phyloP scores from a whole-genome alignment of 2,113 vertebrate genomes.

The Catharus bicknelli region DNA sequence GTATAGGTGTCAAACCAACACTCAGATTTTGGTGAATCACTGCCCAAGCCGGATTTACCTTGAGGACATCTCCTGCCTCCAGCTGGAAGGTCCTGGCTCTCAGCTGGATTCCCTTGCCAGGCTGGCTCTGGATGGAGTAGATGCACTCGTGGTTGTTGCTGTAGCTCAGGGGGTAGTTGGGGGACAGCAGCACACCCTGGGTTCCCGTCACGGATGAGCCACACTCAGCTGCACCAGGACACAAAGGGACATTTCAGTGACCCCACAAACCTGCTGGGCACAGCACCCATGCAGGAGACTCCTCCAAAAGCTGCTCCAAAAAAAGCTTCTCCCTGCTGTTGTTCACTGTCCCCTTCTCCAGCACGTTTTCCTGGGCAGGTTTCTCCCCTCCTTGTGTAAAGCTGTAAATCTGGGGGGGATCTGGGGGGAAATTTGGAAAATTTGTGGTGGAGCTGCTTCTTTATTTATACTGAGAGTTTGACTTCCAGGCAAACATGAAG shows the following conservation, averaged over 20 bases:
- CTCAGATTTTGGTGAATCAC: no score
- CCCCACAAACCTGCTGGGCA: rapidly evolving
- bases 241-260: conserved; percentile 14
- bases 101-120: conserved; percentile 95
- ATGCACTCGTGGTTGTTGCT: conserved; percentile 97
- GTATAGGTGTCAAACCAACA: no score
- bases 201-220: conserved; percentile 95
- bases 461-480: no score
- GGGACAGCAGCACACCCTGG: conserved; percentile 94
- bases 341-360: background rate
- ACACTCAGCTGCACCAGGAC: conserved; percentile 87
- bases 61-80: conserved; percentile 89
- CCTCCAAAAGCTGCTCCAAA: background rate
- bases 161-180: conserved; percentile 96
- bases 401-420: background rate
- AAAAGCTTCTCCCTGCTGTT: background rate
- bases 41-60: conserved; percentile 75
- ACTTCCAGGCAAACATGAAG: no score
- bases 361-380: background rate
- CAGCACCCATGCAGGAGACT: background rate
- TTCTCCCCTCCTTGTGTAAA: background rate
- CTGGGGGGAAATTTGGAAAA: no score
- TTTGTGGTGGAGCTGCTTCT: no score
- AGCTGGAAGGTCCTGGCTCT: conserved; percentile 89
- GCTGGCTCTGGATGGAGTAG: conserved; percentile 97